Conservation (phyloP, 1,140 invertebrate species). For the Bacillus rossius region DNA sequence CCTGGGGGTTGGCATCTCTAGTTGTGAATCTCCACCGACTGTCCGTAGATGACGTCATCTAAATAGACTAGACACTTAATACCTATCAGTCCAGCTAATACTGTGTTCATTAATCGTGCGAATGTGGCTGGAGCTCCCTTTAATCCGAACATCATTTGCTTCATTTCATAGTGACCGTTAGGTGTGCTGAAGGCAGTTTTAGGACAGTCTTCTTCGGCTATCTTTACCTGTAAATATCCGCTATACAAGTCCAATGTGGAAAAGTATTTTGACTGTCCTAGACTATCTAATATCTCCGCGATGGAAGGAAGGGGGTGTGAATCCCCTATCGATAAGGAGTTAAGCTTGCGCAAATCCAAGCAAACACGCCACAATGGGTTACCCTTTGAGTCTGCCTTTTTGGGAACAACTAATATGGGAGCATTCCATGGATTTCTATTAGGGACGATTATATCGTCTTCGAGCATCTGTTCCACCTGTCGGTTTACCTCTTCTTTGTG, state of each 20-base stretch:
- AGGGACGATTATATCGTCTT: constrained; percentile 20
- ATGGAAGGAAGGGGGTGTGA: constrained; percentile 45
- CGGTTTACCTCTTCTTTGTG: constrained; percentile 4
- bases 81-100: too few relatives aligned
- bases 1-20: too few relatives aligned
- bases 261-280: constrained; percentile 37
- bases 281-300: constrained; percentile 34
- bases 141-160: too few relatives aligned
- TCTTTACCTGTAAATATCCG: constrained; percentile 43
- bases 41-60: too few relatives aligned
- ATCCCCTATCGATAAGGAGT: constrained; percentile 25
- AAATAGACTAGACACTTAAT: too few relatives aligned
- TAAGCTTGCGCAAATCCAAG: constrained; percentile 28
- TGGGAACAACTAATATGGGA: constrained; percentile 23
- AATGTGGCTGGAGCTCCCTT: too few relatives aligned
- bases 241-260: constrained; percentile 37
- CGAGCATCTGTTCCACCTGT: constrained; percentile 12
- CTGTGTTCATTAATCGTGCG: too few relatives aligned
- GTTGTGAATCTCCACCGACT: too few relatives aligned
- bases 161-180: constrained; percentile 28
- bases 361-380: constrained; percentile 20
- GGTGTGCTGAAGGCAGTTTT: constrained; percentile 37
- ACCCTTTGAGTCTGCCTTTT: constrained; percentile 17
- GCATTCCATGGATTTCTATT: constrained; percentile 20
- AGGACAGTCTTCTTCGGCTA: constrained; percentile 31